Evolutionary conservation across 2,113 vertebrate species (phyloP).

Genomic region (Cyprinus carpio): DNA sequence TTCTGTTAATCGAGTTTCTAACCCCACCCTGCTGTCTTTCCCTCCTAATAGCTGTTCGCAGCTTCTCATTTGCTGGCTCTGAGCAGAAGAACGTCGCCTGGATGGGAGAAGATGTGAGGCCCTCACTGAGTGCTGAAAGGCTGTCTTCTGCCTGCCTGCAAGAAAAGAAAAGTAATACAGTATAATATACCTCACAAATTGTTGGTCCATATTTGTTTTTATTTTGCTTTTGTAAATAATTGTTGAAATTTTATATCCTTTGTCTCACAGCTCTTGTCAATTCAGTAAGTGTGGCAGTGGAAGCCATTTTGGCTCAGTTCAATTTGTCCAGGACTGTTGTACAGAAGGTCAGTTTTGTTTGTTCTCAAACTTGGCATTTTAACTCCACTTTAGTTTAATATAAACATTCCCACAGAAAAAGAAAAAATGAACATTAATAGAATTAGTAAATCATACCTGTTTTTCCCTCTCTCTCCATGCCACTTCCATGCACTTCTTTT

Average conservation of each 20-base stretch:
- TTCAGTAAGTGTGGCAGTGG: conserved; percentile 85
- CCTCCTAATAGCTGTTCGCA: conserved; percentile 76
- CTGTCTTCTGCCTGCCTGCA: conserved; percentile 73
- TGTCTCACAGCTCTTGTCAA: conserved; percentile 81
- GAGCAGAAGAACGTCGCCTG: conserved; percentile 69
- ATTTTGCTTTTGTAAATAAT: neutral
- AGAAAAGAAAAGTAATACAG: conserved; percentile 82
- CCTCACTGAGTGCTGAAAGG: conserved; percentile 64
- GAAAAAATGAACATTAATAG: neutral
- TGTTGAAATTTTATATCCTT: conserved; percentile 31
- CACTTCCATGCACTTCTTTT: conserved; percentile 51
- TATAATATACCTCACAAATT: neutral
- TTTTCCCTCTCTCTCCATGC: conserved; percentile 38
- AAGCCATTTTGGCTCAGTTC: conserved; percentile 90
- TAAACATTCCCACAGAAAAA: neutral
- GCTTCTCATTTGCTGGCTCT: conserved; percentile 78
- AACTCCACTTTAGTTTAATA: neutral
- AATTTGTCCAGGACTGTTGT: conserved; percentile 86
- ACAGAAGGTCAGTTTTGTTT: conserved; percentile 84
- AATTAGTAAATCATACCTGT: neutral
- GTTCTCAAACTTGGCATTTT: neutral
- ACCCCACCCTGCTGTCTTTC: conserved; percentile 52
- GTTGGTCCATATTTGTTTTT: neutral
- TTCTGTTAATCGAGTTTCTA: conserved; percentile 3
- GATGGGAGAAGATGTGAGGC: conserved; percentile 75